Conservation (phyloP, 37 sponge, comb jelly and placozoan genomes). For the Halisarca cf. caerulea region DNA sequence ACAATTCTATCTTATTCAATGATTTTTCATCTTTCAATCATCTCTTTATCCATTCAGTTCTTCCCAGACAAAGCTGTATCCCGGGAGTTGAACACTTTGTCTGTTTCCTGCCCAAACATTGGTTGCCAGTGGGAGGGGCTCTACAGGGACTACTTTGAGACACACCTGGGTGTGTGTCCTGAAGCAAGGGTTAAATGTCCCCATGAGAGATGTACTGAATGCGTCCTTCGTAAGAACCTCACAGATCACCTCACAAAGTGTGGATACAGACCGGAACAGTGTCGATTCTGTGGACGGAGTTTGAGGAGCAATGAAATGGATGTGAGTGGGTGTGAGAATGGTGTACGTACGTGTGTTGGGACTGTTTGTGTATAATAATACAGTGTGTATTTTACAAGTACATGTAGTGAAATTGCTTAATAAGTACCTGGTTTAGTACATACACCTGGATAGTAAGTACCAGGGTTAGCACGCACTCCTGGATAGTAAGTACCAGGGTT, state of each 20-base stretch:
- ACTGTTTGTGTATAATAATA: no score
- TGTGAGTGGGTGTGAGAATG: constrained; percentile 26
- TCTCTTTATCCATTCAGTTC: no score
- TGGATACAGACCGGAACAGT: constrained; percentile 24
- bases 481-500: no score
- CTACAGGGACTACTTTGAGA: constrained; percentile 32
- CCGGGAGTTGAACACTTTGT: neutral
- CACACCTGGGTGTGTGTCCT: constrained; percentile 31
- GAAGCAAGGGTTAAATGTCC: constrained; percentile 38
- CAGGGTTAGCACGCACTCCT: no score
- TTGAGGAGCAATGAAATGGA: neutral
- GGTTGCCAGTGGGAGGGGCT: constrained; percentile 20
- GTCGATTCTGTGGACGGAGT: constrained; percentile 36
- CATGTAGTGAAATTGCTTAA: no score
- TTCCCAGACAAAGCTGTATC: constrained; percentile 26
- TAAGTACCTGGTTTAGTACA: no score
- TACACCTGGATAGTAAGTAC: no score
- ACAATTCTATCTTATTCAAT: no score
- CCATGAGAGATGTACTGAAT: constrained; percentile 34
- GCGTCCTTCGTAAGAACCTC: constrained; percentile 19
- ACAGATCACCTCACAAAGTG: constrained; percentile 38
- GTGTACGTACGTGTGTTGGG: no score
- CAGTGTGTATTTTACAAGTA: no score
- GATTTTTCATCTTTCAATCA: no score
- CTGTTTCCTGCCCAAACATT: neutral